Evolutionary conservation across 2,888 invertebrate species (phyloP).

Genomic region (Patella ulyssiponensis): DNA sequence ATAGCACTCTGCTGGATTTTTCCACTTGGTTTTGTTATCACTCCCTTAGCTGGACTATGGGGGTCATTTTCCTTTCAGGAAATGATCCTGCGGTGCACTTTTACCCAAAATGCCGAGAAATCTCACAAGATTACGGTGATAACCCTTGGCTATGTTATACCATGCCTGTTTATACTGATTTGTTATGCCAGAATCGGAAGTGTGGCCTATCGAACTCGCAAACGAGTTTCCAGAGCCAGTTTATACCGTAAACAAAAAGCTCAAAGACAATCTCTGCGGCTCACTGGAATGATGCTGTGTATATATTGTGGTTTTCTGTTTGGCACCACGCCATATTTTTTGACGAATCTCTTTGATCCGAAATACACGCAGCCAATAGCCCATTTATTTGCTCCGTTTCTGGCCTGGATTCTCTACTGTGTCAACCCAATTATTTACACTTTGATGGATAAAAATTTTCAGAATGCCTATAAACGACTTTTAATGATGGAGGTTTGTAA

Average conservation of each 20-base stretch:
- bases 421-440: constrained; percentile 63
- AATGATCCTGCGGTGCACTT: constrained; percentile 58
- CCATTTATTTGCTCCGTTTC: constrained; percentile 59
- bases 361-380: constrained; percentile 50
- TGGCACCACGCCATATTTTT: constrained; percentile 61
- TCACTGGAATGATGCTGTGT: constrained; percentile 63
- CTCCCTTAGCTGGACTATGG: constrained; percentile 54
- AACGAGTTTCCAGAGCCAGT: constrained; percentile 48
- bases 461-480: constrained; percentile 55
- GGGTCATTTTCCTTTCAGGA: constrained; percentile 55
- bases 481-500: constrained; percentile 49
- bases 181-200: constrained; percentile 62
- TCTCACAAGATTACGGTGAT: constrained; percentile 57
- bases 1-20: constrained; percentile 54
- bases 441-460: constrained; percentile 60
- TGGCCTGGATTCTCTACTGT: constrained; percentile 59
- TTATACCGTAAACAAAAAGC: constrained; percentile 37
- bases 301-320: constrained; percentile 60
- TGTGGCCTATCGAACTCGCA: constrained; percentile 52
- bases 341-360: constrained; percentile 53
- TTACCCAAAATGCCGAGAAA: constrained; percentile 46
- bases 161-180: constrained; percentile 56
- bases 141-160: constrained; percentile 57
- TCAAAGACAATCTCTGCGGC: constrained; percentile 47
- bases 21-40: constrained; percentile 50